phyloP scores from a whole-genome alignment of 2,888 invertebrate genomes.

The Rhodophaea formosa region DNA sequence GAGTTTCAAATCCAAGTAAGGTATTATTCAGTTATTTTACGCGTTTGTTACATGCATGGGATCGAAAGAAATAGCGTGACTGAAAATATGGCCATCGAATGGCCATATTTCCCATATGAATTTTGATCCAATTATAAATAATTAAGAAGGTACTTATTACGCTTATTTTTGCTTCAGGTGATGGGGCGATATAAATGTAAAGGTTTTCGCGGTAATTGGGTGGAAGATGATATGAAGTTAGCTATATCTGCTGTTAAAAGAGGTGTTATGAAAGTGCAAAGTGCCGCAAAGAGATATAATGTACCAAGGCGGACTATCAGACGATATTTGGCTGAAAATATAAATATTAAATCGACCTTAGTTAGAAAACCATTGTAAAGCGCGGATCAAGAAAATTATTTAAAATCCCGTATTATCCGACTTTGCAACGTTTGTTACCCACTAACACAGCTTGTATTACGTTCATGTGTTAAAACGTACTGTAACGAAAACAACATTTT shows the following conservation, averaged over 20 bases:
- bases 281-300: constrained; percentile 17
- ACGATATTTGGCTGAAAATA: constrained; percentile 20
- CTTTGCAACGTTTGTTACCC: background rate
- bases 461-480: constrained; percentile 1
- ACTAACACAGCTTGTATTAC: background rate
- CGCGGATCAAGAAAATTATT: constrained; percentile 4
- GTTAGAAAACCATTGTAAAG: constrained; percentile 10
- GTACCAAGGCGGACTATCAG: constrained; percentile 19
- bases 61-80: background rate
- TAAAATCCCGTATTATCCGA: background rate
- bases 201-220: constrained; percentile 20
- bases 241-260: constrained; percentile 17
- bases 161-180: background rate
- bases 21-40: too few relatives aligned
- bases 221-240: constrained; percentile 14
- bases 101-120: background rate
- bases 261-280: constrained; percentile 15
- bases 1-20: too few relatives aligned
- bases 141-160: background rate
- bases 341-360: constrained; percentile 10
- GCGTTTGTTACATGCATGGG: too few relatives aligned
- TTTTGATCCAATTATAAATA: background rate
- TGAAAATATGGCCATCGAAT: constrained; percentile 1
- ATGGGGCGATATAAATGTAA: background rate
- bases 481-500: constrained; percentile 1